Evolutionary conservation across 2,888 invertebrate genomes (phyloP).

Genomic region (Eupithecia centaureata): DNA sequence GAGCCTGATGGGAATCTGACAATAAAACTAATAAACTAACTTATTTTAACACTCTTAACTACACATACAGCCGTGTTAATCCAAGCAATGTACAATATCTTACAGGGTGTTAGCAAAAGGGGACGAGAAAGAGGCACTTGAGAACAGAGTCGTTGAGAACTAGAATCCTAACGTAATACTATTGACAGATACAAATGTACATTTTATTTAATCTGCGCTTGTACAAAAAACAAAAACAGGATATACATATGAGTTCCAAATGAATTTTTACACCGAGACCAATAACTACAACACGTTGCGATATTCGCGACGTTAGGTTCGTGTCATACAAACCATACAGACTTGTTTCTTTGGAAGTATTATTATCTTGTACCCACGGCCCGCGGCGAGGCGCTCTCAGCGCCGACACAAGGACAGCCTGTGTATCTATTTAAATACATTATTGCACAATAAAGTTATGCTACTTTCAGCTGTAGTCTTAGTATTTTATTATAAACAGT

Average conservation of each 20-base stretch:
- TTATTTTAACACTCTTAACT: slow-evolving; percentile 49
- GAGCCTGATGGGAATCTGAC: slow-evolving; percentile 20
- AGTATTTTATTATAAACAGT: slow-evolving; percentile 54
- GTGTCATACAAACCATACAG: slow-evolving; percentile 66
- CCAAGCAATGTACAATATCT: slow-evolving; percentile 78
- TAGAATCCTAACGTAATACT: slow-evolving; percentile 61
- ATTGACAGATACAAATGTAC: slow-evolving; percentile 63
- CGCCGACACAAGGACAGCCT: slow-evolving; percentile 1
- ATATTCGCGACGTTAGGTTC: slow-evolving; percentile 62
- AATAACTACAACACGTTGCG: slow-evolving; percentile 67
- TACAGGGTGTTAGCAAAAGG: slow-evolving; percentile 71
- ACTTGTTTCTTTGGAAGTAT: slow-evolving; percentile 75
- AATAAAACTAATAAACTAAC: slow-evolving; percentile 50
- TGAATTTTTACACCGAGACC: slow-evolving; percentile 62
- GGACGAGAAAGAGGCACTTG: slow-evolving; percentile 78
- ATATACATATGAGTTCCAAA: slow-evolving; percentile 70
- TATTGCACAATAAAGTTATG: slow-evolving; percentile 81
- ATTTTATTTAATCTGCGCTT: slow-evolving; percentile 50
- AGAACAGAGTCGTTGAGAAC: slow-evolving; percentile 68
- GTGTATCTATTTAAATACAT: slow-evolving; percentile 59
- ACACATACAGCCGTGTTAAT: slow-evolving; percentile 69
- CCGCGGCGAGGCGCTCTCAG: slow-evolving; percentile 6
- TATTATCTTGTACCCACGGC: slow-evolving; percentile 61
- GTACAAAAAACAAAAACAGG: slow-evolving; percentile 61
- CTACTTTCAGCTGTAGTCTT: slow-evolving; percentile 62